These are phyloP conservation scores for Pseudococcus longispinus DNA, from an alignment of 2,888 invertebrate genomes.

Conservation along the genomic window DNA sequence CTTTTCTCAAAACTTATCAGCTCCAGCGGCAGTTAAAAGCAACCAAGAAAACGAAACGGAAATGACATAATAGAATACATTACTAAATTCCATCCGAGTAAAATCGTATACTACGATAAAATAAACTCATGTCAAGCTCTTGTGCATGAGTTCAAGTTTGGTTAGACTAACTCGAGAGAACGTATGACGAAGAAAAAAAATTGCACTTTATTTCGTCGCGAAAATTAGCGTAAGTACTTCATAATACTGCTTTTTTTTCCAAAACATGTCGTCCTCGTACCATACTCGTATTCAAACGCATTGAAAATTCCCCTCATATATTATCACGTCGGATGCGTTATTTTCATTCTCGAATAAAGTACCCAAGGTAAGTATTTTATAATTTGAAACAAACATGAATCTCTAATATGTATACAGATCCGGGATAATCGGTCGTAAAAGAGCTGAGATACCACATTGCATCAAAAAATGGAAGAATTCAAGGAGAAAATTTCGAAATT, in stretches of 20 bases:
- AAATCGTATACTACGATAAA: neutral
- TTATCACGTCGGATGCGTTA: neutral
- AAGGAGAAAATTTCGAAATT: no score
- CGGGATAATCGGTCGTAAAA: no score
- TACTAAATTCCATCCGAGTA: constrained; percentile 13
- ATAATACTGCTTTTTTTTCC: neutral
- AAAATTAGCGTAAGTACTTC: neutral
- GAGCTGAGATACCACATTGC: no score
- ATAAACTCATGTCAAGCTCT: constrained; percentile 4
- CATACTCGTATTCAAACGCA: neutral
- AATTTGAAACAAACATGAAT: neutral
- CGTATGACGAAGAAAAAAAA: neutral
- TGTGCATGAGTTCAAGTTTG: neutral
- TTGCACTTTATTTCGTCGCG: neutral
- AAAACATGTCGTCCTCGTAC: neutral
- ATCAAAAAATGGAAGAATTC: no score
- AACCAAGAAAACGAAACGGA: constrained; percentile 37
- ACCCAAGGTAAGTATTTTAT: no score
- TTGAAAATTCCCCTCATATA: neutral
- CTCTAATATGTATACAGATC: no score
- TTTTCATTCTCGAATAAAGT: neutral
- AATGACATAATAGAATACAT: constrained; percentile 45
- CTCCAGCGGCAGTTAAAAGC: neutral
- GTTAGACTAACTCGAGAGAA: neutral
- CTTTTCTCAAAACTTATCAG: constrained; percentile 12